These are phyloP conservation scores for Dicaeum eximium DNA, from an alignment of 2,113 vertebrate genomes.

Conservation along the genomic window DNA sequence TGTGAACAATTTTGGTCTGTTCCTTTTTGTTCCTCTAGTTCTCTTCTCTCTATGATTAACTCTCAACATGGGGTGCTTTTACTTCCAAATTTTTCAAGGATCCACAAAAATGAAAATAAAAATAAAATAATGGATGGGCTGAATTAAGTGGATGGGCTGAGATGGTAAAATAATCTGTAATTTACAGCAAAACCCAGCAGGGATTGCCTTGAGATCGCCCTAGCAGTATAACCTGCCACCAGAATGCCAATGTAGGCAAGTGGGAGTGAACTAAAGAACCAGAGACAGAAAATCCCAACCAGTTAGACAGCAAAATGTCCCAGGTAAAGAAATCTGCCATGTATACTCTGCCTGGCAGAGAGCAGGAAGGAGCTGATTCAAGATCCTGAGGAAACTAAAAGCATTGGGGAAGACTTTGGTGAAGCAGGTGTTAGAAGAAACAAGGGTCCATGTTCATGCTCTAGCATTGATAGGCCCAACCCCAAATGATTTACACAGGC, in stretches of 20 bases:
- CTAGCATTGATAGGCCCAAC: not conserved
- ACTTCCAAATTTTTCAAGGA: not conserved
- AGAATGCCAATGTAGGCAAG: not conserved
- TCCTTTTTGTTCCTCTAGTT: not conserved
- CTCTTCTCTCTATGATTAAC: not conserved
- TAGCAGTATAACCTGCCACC: not conserved
- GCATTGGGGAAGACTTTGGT: not conserved
- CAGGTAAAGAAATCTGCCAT: not conserved
- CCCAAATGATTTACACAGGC: not conserved
- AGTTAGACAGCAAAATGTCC: not conserved
- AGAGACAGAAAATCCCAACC: not conserved
- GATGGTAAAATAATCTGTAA: not conserved
- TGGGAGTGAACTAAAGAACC: not conserved
- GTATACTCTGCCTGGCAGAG: not conserved
- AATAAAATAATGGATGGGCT: not conserved
- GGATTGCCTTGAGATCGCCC: not conserved
- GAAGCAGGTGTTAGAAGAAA: not conserved
- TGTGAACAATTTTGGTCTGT: not conserved
- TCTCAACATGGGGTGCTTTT: not conserved
- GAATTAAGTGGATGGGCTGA: too few relatives aligned
- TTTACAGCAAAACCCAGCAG: not conserved
- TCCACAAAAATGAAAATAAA: not conserved
- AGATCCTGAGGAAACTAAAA: not conserved
- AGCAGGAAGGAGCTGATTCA: not conserved
- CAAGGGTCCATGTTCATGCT: not conserved